Conservation (phyloP, 2,797 vertebrate genomes). For the Poecile montanus region DNA sequence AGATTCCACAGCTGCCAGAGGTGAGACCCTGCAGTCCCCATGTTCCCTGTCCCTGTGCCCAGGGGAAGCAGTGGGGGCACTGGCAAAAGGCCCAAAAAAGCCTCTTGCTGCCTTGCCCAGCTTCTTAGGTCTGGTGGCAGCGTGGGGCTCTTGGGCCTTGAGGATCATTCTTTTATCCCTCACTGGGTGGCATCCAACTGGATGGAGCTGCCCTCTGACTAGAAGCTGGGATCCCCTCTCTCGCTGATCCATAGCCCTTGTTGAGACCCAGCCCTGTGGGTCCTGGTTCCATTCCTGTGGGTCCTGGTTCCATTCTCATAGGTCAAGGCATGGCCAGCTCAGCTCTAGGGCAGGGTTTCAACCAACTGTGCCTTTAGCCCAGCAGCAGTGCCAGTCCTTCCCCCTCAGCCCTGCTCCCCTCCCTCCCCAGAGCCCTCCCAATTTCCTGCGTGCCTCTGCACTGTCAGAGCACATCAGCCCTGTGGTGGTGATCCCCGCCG, state of each 20-base stretch:
- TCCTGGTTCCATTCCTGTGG: neutral
- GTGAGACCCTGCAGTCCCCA: slow-evolving; percentile 71
- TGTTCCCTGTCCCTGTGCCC: neutral
- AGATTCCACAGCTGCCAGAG: slow-evolving; percentile 98
- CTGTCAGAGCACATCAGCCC: slow-evolving; percentile 98
- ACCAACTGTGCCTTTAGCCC: neutral
- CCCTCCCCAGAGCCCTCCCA: slow-evolving; percentile 88
- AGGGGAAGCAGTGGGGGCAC: neutral
- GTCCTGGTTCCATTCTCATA: neutral
- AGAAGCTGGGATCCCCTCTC: neutral
- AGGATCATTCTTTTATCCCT: neutral
- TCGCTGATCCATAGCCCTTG: neutral
- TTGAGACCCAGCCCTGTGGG: fast-evolving
- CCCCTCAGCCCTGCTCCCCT: neutral
- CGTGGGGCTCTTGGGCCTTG: neutral
- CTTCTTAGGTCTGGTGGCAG: neutral
- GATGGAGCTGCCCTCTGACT: neutral
- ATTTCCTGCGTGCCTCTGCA: slow-evolving; percentile 95
- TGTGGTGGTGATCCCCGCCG: slow-evolving; percentile 93
- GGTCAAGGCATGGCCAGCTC: neutral
- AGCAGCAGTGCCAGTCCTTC: neutral
- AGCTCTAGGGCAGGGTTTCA: neutral
- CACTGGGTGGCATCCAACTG: neutral
- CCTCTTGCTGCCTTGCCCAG: neutral
- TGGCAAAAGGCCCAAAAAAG: neutral